Percentiles rank a stretch among this genome's conserved stretches.
phyloP scores from a whole-genome alignment of 2,113 vertebrate species.

The Loxodonta africana region DNA sequence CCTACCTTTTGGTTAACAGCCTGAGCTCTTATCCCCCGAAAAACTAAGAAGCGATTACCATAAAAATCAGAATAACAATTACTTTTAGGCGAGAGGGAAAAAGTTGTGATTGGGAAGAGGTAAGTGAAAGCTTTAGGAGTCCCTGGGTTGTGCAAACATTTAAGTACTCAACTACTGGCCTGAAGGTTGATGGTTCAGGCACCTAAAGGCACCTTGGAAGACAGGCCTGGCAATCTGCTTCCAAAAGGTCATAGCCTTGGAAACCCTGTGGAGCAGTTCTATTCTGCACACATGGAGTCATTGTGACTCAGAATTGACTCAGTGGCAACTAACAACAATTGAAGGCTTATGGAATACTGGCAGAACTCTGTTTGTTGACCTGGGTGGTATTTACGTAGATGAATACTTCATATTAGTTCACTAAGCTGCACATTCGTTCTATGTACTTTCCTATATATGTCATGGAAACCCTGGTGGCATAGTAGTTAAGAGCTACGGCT shows the following conservation, averaged over 20 bases:
- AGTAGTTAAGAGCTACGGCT: too few relatives aligned
- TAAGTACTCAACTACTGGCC: too few relatives aligned
- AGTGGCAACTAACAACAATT: not conserved
- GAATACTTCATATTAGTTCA: not conserved
- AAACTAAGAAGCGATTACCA: not conserved
- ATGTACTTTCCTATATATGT: not conserved
- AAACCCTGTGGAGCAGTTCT: not conserved
- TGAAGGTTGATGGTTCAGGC: too few relatives aligned
- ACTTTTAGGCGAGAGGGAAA: not conserved
- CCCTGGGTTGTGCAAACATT: too few relatives aligned
- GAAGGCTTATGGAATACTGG: not conserved
- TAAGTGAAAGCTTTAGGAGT: not conserved
- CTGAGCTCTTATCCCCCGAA: not conserved
- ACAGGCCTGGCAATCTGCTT: not conserved
- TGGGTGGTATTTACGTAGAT: not conserved
- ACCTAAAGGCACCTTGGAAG: not conserved
- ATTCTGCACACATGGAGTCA: not conserved
- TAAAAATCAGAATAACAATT: slow-evolving; percentile 5
- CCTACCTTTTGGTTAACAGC: too few relatives aligned
- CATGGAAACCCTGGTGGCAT: not conserved
- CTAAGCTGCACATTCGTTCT: not conserved
- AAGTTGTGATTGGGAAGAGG: not conserved
- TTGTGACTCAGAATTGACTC: not conserved
- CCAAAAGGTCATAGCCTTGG: not conserved
- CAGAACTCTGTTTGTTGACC: not conserved